A percentile compares a stretch with the other conserved stretches of the same genome.
Conservation (phyloP, 2,113 vertebrate genomes). For the Phodopus roborovskii region DNA sequence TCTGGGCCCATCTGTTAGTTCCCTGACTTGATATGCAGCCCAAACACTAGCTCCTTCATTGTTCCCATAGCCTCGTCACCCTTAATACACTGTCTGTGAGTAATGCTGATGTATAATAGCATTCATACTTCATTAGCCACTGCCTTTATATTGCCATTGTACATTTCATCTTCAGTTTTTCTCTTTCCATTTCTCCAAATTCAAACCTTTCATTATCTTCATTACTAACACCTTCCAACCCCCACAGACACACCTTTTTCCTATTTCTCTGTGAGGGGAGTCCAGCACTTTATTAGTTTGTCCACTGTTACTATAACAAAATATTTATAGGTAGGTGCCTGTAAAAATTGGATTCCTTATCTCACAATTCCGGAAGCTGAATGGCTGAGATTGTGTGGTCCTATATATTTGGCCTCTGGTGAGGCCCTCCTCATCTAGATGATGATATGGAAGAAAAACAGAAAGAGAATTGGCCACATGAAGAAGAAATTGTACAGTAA, state of each 20-base stretch:
- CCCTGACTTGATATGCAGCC: neutral
- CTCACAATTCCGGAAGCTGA: neutral
- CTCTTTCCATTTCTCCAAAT: no score
- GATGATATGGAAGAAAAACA: neutral
- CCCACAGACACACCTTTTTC: neutral
- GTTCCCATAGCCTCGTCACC: neutral
- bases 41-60: neutral
- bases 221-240: neutral
- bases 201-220: no score
- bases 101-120: no score
- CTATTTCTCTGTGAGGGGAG: conserved; percentile 38
- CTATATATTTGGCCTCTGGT: neutral
- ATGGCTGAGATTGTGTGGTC: neutral
- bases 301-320: neutral
- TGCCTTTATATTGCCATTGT: no score
- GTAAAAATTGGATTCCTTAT: neutral
- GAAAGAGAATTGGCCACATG: neutral
- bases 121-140: no score
- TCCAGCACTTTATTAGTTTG: neutral
- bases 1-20: neutral
- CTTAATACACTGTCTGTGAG: no score
- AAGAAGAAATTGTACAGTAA: neutral
- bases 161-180: no score
- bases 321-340: neutral
- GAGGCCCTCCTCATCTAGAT: neutral